phyloP scores from a whole-genome alignment of 2,888 invertebrate species.

The Lumbricus terrestris region DNA sequence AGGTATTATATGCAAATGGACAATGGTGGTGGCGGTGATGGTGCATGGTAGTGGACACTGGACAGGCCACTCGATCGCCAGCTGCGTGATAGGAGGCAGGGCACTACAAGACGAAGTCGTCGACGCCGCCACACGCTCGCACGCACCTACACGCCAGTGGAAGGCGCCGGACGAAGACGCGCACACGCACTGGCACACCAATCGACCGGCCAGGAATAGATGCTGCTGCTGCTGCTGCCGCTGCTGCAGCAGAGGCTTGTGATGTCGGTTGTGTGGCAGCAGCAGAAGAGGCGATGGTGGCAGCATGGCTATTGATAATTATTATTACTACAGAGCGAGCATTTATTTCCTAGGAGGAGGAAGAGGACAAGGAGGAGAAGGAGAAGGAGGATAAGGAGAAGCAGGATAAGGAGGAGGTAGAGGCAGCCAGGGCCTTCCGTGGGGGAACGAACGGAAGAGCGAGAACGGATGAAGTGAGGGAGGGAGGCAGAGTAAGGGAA shows the following conservation, averaged over 20 bases:
- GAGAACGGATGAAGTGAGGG: not conserved
- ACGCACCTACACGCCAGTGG: not conserved
- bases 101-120: not conserved
- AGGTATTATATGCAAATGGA: not conserved
- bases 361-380: not conserved
- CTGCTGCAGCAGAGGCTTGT: not conserved
- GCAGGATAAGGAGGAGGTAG: not conserved
- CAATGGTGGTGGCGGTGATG: not conserved
- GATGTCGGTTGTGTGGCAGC: not conserved
- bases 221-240: not conserved
- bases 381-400: not conserved
- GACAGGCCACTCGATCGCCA: not conserved
- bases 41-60: not conserved
- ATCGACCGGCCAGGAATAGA: slow-evolving; percentile 1
- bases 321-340: not conserved
- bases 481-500: not conserved
- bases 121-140: not conserved
- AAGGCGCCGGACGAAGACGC: not conserved
- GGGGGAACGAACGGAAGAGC: not conserved
- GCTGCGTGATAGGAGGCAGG: not conserved
- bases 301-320: slow-evolving; percentile 14
- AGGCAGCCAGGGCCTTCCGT: not conserved
- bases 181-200: not conserved
- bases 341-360: not conserved
- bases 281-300: not conserved